Conservation (phyloP, 2,113 vertebrate genomes). For the Halcyon malimbica region DNA sequence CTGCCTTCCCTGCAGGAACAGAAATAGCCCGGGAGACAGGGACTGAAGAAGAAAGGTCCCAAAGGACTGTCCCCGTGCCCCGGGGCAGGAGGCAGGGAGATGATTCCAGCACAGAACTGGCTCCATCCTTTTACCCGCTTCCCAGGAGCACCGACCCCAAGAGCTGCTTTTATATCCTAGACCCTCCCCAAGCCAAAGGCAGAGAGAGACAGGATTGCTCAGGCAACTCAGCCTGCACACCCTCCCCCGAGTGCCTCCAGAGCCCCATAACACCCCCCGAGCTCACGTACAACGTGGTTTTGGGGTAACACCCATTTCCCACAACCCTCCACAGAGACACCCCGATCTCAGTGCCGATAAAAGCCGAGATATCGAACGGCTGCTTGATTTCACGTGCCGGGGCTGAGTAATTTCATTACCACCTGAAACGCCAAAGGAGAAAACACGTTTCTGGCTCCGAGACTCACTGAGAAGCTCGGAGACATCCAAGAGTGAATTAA, state of each 20-base stretch:
- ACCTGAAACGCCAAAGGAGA: neutral
- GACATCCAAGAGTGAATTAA: neutral
- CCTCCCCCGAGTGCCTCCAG: neutral
- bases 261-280: neutral
- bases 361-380: fast-evolving
- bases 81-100: neutral
- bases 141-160: neutral
- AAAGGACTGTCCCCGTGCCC: neutral
- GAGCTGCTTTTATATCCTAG: neutral
- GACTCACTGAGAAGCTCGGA: neutral
- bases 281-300: fast-evolving
- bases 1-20: neutral
- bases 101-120: fast-evolving
- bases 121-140: neutral
- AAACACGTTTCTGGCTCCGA: fast-evolving
- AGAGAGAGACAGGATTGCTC: neutral
- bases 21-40: neutral
- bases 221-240: neutral
- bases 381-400: fast-evolving
- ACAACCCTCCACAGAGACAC: neutral
- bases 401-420: neutral
- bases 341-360: fast-evolving
- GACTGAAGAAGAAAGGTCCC: neutral
- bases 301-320: neutral
- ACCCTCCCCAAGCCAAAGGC: neutral